phyloP scores from a whole-genome alignment of 1,140 invertebrate genomes.

The Aethina tumida region DNA sequence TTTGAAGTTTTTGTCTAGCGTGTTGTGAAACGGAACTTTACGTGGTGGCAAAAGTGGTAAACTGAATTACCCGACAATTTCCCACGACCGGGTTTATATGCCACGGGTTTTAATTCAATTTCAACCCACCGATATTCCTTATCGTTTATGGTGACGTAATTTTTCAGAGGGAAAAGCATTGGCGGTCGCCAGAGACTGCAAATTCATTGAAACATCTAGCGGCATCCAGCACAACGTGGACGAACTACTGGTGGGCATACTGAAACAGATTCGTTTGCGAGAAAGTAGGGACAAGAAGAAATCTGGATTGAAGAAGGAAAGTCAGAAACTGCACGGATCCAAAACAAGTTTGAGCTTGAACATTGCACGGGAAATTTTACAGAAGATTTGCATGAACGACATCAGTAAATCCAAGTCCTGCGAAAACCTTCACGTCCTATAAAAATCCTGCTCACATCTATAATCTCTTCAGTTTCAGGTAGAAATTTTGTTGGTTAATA shows the following conservation, averaged over 20 bases:
- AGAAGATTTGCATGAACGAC: slow-evolving; percentile 79
- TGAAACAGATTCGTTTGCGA: slow-evolving; percentile 75
- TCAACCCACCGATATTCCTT: too few species aligned
- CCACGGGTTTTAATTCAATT: too few species aligned
- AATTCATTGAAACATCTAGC: slow-evolving; percentile 87
- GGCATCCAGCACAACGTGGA: slow-evolving; percentile 89
- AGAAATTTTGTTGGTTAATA: too few species aligned
- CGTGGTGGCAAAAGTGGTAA: too few species aligned
- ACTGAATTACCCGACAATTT: too few species aligned
- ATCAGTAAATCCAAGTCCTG: slow-evolving; percentile 82
- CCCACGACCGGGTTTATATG: too few species aligned
- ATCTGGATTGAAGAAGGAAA: slow-evolving; percentile 35
- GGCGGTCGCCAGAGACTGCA: slow-evolving; percentile 76
- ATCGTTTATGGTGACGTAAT: too few species aligned
- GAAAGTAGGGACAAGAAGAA: slow-evolving; percentile 51
- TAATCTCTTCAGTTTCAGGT: too few species aligned
- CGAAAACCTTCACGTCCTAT: slow-evolving; percentile 82
- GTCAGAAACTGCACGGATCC: slow-evolving; percentile 47
- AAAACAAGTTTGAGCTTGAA: slow-evolving; percentile 64
- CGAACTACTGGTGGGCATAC: slow-evolving; percentile 76
- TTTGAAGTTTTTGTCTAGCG: too few species aligned
- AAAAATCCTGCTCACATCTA: too few species aligned
- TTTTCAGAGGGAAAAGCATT: slow-evolving; percentile 76
- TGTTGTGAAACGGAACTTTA: too few species aligned
- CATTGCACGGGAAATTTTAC: slow-evolving; percentile 66